Conservation (phyloP, 2,113 vertebrate species). For the Craseonycteris thonglongyai region DNA sequence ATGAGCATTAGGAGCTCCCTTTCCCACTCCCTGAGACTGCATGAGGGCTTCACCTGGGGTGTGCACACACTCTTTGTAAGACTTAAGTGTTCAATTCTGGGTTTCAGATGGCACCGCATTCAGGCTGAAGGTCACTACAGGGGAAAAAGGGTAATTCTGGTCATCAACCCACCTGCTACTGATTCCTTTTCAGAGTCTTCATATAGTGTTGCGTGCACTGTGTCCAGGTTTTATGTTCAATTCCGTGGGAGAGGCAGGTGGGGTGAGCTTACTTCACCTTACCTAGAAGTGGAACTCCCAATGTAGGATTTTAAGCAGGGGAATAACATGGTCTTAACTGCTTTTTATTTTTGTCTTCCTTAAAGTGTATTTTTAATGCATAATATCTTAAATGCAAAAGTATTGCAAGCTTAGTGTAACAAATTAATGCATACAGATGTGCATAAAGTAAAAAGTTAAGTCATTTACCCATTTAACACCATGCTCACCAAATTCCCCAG, state of each 20-base stretch:
- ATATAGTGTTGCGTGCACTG: not conserved
- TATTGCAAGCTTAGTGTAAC: not conserved
- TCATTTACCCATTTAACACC: not conserved
- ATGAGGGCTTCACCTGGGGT: not conserved
- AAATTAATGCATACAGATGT: not conserved
- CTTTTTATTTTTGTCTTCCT: not conserved
- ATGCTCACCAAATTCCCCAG: not conserved
- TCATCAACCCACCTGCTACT: not conserved
- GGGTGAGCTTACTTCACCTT: not conserved
- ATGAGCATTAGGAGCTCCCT: not conserved
- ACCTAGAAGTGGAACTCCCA: not conserved
- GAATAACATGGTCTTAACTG: not conserved
- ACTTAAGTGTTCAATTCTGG: not conserved
- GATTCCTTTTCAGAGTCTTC: not conserved
- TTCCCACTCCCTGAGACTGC: not conserved
- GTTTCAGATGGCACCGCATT: not conserved
- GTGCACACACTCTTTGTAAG: rapidly evolving
- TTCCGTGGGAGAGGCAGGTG: not conserved
- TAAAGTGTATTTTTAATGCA: not conserved
- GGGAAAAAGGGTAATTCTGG: not conserved
- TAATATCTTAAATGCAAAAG: not conserved
- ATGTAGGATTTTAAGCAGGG: not conserved
- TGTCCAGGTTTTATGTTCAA: not conserved
- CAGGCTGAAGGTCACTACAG: not conserved
- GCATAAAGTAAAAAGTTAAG: not conserved